Conservation (phyloP, 2,113 vertebrate genomes). For the Connochaetes taurinus region DNA sequence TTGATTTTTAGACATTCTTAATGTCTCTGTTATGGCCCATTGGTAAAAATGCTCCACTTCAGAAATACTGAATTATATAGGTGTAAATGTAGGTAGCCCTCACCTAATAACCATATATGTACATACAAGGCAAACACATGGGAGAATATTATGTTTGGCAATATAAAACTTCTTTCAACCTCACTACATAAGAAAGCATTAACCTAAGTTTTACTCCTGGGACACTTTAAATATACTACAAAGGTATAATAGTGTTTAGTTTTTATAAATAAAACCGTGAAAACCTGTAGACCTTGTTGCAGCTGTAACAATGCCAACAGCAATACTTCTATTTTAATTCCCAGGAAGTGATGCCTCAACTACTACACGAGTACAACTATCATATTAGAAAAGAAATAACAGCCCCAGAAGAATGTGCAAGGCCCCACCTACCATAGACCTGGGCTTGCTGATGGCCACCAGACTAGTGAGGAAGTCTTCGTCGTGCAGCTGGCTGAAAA, state of each 20-base stretch:
- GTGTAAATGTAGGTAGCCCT: neutral
- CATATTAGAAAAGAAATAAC: neutral
- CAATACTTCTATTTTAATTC: neutral
- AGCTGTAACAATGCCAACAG: neutral
- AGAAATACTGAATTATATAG: neutral
- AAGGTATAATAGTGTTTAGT: neutral
- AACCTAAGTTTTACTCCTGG: neutral
- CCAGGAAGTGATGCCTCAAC: neutral
- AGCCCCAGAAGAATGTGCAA: neutral
- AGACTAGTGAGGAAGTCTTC: constrained; percentile 91
- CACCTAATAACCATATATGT: neutral
- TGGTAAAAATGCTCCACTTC: neutral
- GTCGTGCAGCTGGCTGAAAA: constrained; percentile 90
- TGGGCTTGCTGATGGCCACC: constrained; percentile 92
- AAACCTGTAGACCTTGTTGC: neutral
- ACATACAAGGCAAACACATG: neutral
- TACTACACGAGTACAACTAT: neutral
- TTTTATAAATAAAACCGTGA: neutral
- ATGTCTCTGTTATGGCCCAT: neutral
- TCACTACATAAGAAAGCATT: neutral
- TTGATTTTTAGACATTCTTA: neutral
- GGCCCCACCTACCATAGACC: constrained; percentile 87
- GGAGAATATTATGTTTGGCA: neutral
- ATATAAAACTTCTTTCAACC: neutral
- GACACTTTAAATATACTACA: neutral